Evolutionary conservation across 2,113 vertebrate genomes (phyloP), one percentile per base, ranked within the genome.

Genomic region (Ochotona curzoniae): DNA sequence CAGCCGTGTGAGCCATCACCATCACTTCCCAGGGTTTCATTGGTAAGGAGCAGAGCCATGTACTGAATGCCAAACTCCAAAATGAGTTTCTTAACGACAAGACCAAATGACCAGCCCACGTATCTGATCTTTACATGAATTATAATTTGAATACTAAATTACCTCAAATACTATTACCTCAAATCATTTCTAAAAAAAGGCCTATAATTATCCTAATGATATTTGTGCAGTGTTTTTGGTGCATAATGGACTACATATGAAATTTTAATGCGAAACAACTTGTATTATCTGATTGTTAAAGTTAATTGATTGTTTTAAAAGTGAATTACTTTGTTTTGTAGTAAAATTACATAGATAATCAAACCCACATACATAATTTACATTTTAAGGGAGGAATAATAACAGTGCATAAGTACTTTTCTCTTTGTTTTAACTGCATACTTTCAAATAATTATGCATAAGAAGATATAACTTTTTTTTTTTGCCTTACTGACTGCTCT

Each of bases 261-360:
- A 73, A 14, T 80, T 70, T 74, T 66, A 61, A 28, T 75, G 35
- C 14, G 76, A 61, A 87, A 35, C 49, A 30, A 87, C 15, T 70
- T 92, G 18, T 67, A 26, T 44, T 7, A 82, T 30, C 81, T 73
- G 28, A 25, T 35, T 32, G 8, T n/a, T 93, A 71, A 69, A 35
- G 70, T 0, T 60, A 94, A 70, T 20, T 66, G 60, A 5, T 76
- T 88, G 47, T 80, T 94, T 87, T 81, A 49, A 93, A 61, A 38
- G 35, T 89, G 11, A 83, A 44, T 79, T 8, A 47, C n/a, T 81
- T 83, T 88, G 28, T 66, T 78, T 85, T 38, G 8, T 21, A 51
- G 17, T 51, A 74, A 66, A 60, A 54, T 30, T 23, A 70, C 18
- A 79, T 23, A 30, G 49, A 81, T 3, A 32, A 2, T 15, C 17